Conservation (phyloP, 2,113 vertebrate species). For the Anser brachyrhynchus region DNA sequence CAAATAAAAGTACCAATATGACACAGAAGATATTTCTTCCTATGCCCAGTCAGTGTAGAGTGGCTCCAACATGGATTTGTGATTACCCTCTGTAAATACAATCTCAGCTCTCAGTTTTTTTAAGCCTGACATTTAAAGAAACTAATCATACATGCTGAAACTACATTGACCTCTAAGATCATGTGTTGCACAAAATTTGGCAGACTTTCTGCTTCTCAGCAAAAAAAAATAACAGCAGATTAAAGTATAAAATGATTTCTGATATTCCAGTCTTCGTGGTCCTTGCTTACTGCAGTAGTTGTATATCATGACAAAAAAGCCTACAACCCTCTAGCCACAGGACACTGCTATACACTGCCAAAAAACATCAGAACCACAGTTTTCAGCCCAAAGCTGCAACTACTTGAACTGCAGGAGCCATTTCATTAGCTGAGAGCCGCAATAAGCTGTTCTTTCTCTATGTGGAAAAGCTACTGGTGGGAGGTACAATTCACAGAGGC, state of each 20-base stretch:
- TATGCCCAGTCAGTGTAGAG: not conserved
- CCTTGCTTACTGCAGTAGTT: not conserved
- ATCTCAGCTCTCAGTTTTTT: not conserved
- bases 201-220: not conserved
- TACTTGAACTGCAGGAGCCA: conserved; percentile 42
- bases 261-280: not conserved
- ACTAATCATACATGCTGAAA: not conserved
- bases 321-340: conserved; percentile 9
- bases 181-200: not conserved
- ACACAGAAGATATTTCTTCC: not conserved
- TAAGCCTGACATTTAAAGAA: not conserved
- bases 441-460: conserved; percentile 36
- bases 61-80: not conserved
- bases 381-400: conserved; percentile 45
- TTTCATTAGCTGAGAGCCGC: conserved; percentile 56
- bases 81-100: not conserved
- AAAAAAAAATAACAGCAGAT: not conserved
- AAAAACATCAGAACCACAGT: conserved; percentile 29
- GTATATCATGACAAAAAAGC: not conserved
- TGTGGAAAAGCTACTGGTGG: conserved; percentile 36
- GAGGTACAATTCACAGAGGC: conserved; percentile 33
- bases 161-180: not conserved
- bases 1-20: not conserved
- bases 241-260: not conserved
- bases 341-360: not conserved